phyloP scores from a whole-genome alignment of 2,797 vertebrate genomes.

The Anomalospiza imberbis region DNA sequence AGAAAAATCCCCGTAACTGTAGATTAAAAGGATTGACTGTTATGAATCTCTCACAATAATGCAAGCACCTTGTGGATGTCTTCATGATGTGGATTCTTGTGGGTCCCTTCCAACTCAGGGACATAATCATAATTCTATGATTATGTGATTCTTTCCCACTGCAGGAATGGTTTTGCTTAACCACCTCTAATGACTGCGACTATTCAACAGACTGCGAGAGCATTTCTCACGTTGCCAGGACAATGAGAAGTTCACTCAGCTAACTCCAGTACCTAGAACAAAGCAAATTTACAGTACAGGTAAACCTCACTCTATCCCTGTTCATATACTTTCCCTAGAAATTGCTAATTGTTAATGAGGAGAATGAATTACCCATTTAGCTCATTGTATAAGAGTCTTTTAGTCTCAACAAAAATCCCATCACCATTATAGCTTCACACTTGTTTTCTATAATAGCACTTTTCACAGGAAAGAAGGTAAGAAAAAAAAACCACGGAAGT shows the following conservation, averaged over 20 bases:
- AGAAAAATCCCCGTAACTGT: background rate
- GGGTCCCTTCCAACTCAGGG: background rate
- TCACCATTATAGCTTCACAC: background rate
- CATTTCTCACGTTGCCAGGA: background rate
- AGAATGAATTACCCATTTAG: background rate
- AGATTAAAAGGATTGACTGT: rapidly evolving
- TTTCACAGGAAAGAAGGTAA: background rate
- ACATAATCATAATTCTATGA: no score
- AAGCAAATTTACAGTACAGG: background rate
- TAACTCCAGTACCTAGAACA: background rate
- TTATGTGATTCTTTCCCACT: background rate
- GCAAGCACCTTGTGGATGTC: background rate
- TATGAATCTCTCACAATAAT: background rate
- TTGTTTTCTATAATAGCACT: background rate
- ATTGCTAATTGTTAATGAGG: background rate
- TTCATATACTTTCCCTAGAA: background rate
- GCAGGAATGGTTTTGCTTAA: background rate
- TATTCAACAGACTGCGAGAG: background rate
- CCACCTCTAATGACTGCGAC: background rate
- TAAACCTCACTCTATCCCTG: background rate
- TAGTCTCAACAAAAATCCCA: background rate
- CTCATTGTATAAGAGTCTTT: background rate
- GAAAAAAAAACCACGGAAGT: background rate
- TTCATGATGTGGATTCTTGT: background rate
- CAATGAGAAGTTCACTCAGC: background rate